Percentiles rank a stretch among this genome's conserved stretches.
Evolutionary conservation across 64 coral and sea anemone genomes (phyloP).

Genomic region (Porites australiensis): DNA sequence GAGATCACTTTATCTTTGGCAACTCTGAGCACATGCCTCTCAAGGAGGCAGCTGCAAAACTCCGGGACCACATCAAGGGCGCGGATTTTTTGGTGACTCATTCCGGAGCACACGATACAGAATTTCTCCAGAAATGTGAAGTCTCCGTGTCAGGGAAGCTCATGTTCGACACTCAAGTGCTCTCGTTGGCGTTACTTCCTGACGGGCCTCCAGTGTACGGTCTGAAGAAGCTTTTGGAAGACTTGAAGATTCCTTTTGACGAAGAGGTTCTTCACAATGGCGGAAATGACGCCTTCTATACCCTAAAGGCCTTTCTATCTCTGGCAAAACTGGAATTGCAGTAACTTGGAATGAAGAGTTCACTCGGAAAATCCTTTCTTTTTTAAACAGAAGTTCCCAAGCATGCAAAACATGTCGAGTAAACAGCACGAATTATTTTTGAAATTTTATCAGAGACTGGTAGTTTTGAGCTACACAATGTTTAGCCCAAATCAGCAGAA

Average conservation of each 20-base stretch:
- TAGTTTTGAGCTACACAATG: too few species aligned
- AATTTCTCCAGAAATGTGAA: conserved; percentile 16
- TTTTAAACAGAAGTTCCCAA: too few species aligned
- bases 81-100: conserved; percentile 65
- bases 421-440: too few species aligned
- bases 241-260: conserved; percentile 48
- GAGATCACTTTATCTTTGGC: conserved; percentile 62
- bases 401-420: too few species aligned
- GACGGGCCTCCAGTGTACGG: conserved; percentile 23
- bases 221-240: conserved; percentile 49
- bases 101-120: conserved; percentile 23
- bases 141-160: conserved; percentile 16
- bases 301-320: neutral
- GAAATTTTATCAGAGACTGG: too few species aligned
- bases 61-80: conserved; percentile 5
- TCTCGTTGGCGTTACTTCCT: conserved; percentile 60
- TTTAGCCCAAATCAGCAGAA: too few species aligned
- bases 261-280: conserved; percentile 58
- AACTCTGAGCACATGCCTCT: conserved; percentile 47
- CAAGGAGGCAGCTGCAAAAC: conserved; percentile 5
- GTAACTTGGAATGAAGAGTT: neutral
- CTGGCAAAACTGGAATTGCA: neutral
- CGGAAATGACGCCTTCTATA: conserved; percentile 29
- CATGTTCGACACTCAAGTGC: conserved; percentile 74
- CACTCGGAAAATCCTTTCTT: too few species aligned